Conservation (phyloP, 2,113 vertebrate species). For the Platysternon megacephalum region DNA sequence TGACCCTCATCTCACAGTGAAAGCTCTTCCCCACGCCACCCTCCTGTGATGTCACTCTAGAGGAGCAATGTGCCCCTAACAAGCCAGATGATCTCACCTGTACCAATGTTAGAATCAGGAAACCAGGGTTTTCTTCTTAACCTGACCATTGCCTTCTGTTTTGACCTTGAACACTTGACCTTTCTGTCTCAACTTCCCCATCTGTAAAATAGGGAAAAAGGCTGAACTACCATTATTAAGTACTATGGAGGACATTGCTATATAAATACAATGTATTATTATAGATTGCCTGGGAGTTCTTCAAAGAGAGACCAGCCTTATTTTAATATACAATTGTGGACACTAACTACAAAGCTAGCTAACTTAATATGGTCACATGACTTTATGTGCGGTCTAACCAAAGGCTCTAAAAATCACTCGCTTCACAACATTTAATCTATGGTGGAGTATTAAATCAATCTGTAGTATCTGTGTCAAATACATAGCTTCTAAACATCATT, state of each 20-base stretch:
- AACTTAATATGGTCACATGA: fast-evolving
- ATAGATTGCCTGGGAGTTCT: neutral
- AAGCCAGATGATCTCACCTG: neutral
- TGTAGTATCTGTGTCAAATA: neutral
- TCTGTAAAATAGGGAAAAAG: neutral
- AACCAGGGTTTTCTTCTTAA: neutral
- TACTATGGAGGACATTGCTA: neutral
- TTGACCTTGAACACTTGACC: neutral
- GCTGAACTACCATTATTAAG: neutral
- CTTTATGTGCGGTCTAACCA: neutral
- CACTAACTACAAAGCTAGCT: neutral
- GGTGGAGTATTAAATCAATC: neutral
- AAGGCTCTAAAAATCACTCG: neutral
- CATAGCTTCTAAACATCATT: neutral
- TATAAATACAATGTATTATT: neutral
- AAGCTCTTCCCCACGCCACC: neutral
- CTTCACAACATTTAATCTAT: neutral
- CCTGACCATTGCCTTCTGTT: neutral
- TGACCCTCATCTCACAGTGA: neutral
- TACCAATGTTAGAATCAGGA: neutral
- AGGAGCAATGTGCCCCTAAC: neutral
- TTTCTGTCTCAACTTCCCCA: neutral
- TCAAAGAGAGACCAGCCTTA: neutral
- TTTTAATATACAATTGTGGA: neutral
- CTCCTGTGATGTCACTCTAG: neutral